Base-by-base conservation (phyloP, 2,113 vertebrate genomes). In the Esox niger region DNA sequence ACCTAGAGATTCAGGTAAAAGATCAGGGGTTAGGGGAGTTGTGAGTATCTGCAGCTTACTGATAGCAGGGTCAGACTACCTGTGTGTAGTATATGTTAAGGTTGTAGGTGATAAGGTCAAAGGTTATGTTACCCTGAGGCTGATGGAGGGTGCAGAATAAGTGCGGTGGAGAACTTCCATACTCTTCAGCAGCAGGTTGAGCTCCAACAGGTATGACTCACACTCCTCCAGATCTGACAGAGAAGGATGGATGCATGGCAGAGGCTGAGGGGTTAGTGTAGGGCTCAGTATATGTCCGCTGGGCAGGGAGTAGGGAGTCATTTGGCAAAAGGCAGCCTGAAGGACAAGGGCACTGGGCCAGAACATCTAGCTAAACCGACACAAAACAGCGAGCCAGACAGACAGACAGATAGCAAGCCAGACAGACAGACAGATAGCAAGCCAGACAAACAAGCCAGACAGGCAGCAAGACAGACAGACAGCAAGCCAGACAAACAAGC, bases 91-190 rank as follows among this genome's bases (percentile, higher is more conserved):
- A 15, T 17, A 43, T 10, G 38, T 43, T 43, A 43, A 43, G 38
- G 38, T 43, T 43, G 17, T n/a, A n/a, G n/a, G n/a, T n/a, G n/a
- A n/a, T n/a, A 43, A 43, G 38, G 38, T 10, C 38, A 43, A 43
- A 43, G 38, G 38, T 43, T 43, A 15, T 43, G 38, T 43, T 43
- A 43, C 38, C 38, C 13, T 43, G 38, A 43, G 38, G 38, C 13
- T 43, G 15, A 98, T 98, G 66, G 93, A 91, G 0, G 96, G 94
- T 0, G 95, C 95, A 0, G 96, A 98, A 9, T 92, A 94, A 0
- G 96, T 97, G 75, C 95, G 93, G 68, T 98, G 96, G 72, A 98
- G 88, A 79, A 95, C 92, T 46, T 98, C 96, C 96, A 98, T 96
- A 69, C 89, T 96, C 75, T 95, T 94, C 29, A 98, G 88, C 64